A percentile compares a stretch with the other conserved stretches of the same genome.
Conservation (phyloP, 2,113 vertebrate genomes). For the Apodemus speciosus region DNA sequence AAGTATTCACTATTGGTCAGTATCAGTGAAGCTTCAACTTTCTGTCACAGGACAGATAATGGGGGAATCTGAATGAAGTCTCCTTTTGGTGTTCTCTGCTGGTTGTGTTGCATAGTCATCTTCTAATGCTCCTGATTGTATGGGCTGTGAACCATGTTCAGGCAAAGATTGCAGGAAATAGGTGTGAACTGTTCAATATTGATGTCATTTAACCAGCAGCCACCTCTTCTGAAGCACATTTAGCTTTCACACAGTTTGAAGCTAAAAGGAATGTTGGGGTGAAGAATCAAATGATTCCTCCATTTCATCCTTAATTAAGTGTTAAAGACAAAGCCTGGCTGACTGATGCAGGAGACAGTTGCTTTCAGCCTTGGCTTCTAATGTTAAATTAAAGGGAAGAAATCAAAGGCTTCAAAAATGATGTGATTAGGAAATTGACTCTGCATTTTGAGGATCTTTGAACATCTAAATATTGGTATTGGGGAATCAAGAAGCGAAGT, state of each 20-base stretch:
- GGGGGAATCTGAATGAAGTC: background rate
- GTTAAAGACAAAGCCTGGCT: constrained; percentile 57
- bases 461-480: constrained; percentile 19
- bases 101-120: background rate
- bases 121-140: background rate
- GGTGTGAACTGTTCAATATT: constrained; percentile 64
- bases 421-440: constrained; percentile 36
- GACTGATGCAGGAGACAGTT: background rate
- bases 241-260: constrained; percentile 56
- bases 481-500: background rate
- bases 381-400: constrained; percentile 34
- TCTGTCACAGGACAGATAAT: background rate
- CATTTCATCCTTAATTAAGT: constrained; percentile 74
- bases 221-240: constrained; percentile 45
- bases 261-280: constrained; percentile 49
- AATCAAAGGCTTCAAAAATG: constrained; percentile 53
- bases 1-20: background rate
- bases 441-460: constrained; percentile 21
- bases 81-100: background rate
- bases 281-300: constrained; percentile 58
- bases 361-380: background rate
- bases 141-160: background rate
- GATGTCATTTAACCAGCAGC: constrained; percentile 57
- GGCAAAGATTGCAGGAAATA: constrained; percentile 28
- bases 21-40: background rate